Base-by-base conservation (phyloP, 2,888 invertebrate genomes). In the Oligia strigilis region DNA sequence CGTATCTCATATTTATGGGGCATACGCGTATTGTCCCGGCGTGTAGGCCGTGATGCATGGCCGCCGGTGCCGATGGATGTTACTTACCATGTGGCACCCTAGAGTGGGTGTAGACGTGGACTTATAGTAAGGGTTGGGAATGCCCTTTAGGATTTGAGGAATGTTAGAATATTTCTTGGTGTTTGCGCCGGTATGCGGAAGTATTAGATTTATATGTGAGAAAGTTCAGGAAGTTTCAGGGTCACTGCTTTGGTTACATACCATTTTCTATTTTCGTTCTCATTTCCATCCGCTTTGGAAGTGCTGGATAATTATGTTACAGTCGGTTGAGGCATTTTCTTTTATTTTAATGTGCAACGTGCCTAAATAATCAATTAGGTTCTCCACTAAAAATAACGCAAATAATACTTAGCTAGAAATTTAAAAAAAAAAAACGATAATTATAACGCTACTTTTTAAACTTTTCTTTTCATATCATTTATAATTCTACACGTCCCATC, bases 1-100 rank as follows among this genome's bases (percentile, higher is more conserved):
- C 95, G 93, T 95, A 95, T 95, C 93, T 93, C 94, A 94, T 94
- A 95, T 96, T 95, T 96, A 96, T 95, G 91, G 92, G 81, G 90
- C 90, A 89, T 89, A 90, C 90, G 89, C 89, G 86, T 85, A 81
- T 78, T 93, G 92, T 92, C 92, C 91, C 83, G 88, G 92, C 89
- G 92, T 93, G 94, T 94, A 94, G 94, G 95, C 83, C 90, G 96
- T 96, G 95, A 96, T 96, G 92, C 92, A 95, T 95, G 92, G 92
- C 89, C 88, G 88, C 88, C 87, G 88, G 86, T 65, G 77, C 80
- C 91, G 91, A 94, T 93, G 92, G 93, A 94, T 94, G 93, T 89
- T 89, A 88, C 90, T 84, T 88, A 89, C 88, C 86, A 87, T 84
- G 89, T 80, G 90, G 90, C 92, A 91, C 90, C 92, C 91, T 85